These are phyloP conservation scores for Mizuhopecten yessoensis DNA, from an alignment of 1,140 invertebrate genomes.

Conservation along the genomic window DNA sequence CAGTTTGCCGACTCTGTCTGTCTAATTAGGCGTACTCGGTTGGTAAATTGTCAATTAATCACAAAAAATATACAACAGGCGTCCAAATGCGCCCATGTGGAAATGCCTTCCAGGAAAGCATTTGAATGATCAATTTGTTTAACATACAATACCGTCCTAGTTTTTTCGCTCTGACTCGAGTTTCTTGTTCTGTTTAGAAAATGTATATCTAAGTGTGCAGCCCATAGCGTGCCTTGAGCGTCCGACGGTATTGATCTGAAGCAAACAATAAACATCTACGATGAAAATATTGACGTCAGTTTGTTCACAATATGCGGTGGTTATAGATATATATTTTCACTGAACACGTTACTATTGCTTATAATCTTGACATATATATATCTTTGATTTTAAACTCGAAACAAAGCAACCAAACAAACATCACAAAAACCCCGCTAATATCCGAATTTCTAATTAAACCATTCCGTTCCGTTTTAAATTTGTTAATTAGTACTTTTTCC, in stretches of 20 bases:
- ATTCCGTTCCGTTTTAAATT: too few species aligned
- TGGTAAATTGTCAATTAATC: background rate
- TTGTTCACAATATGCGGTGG: too few species aligned
- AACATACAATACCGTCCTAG: background rate
- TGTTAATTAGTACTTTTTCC: too few species aligned
- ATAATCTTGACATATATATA: too few species aligned
- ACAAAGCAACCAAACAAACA: too few species aligned
- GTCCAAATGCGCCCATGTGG: background rate
- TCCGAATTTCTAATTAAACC: too few species aligned
- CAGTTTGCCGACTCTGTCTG: background rate
- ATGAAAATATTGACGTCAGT: too few species aligned
- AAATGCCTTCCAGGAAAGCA: background rate
- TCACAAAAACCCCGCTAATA: too few species aligned
- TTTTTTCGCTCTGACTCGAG: background rate
- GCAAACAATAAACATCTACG: background rate
- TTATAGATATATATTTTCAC: too few species aligned
- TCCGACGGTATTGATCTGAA: background rate
- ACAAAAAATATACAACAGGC: background rate
- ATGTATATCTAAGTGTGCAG: background rate
- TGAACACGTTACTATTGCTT: too few species aligned
- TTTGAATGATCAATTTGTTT: constrained; percentile 15
- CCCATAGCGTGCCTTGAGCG: background rate
- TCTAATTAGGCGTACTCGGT: background rate
- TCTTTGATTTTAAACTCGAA: too few species aligned
- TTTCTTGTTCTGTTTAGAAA: background rate